Base-by-base conservation (phyloP, 2,797 vertebrate genomes). In the Gadopsis bispinosus region DNA sequence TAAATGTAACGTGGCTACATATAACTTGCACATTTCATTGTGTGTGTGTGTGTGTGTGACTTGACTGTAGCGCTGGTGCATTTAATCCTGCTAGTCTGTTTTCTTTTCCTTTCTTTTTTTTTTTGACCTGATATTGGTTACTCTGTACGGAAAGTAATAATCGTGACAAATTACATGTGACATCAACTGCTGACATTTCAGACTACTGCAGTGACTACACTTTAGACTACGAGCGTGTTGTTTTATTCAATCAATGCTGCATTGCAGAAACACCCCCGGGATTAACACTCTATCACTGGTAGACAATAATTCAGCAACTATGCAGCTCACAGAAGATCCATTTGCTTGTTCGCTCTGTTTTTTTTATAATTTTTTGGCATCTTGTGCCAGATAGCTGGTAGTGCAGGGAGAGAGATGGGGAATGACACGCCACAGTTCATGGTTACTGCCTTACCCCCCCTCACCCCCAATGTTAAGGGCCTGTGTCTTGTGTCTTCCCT, bases 141-240 rank as follows among this genome's bases (percentile, higher is more conserved):
- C 58, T 63, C 47, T 61, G 10, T 54, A 75, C 56, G 19, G 59
- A 72, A 73, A 73, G 26, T 50, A 73, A 65, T 74, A 79, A 70
- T 70, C 17, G 7, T 41, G 61, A 74, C 20, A 80, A 75, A 80
- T 74, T 69, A 66, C 22, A 54, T 55, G 53, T 43, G 37, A 69
- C 35, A 16, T 55, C 10, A 69, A 41, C 53, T 75, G 70, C 58
- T 31, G 72, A 79, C 55, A 73, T 61, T 75, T 72, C 67, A 80
- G 71, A 22, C 62, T 67, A 48, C 66, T 82, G 26, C 45, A n/a
- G n/a, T 43, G 17, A 63, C 45, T 60, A 20, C 33, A 22, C 39
- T 56, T 50, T 62, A 75, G 19, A 50, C n/a, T 51, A 14, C 60
- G 10, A 31, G 51, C 22, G 39, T 82, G 51, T 45, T 72, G 48